Conservation (phyloP, 2,888 invertebrate genomes). For the Ypsolopha scabrella region DNA sequence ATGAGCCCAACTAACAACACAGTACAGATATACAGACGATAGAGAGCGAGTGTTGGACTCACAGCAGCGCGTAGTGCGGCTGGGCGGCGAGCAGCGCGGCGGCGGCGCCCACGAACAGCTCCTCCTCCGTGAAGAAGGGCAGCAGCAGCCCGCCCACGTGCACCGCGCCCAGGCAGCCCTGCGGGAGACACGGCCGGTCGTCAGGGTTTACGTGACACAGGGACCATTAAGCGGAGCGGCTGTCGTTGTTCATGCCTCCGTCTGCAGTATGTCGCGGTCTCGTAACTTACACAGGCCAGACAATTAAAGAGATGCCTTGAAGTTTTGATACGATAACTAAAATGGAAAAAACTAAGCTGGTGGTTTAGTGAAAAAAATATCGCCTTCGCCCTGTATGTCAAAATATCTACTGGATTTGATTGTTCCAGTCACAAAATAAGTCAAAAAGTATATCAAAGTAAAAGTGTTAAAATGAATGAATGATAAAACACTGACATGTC, state of each 20-base stretch:
- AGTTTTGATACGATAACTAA: too few relatives aligned
- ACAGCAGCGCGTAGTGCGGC: constrained; percentile 54
- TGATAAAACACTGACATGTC: too few relatives aligned
- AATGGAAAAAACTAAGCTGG: too few relatives aligned
- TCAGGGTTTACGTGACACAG: too few relatives aligned
- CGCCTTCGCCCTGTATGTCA: too few relatives aligned
- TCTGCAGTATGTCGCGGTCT: background rate
- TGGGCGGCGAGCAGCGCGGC: constrained; percentile 50
- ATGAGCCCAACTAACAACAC: background rate
- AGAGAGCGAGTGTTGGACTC: constrained; percentile 9
- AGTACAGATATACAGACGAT: background rate
- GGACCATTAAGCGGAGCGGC: too few relatives aligned
- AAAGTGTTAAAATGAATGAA: too few relatives aligned
- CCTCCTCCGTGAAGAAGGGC: constrained; percentile 84
- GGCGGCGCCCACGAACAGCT: constrained; percentile 74
- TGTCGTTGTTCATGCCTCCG: background rate
- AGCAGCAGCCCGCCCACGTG: constrained; percentile 85
- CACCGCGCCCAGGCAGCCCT: constrained; percentile 91
- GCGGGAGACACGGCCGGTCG: constrained; percentile 21
- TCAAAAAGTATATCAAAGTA: too few relatives aligned
- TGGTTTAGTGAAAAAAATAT: too few relatives aligned
- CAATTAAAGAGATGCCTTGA: too few relatives aligned
- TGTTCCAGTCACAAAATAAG: too few relatives aligned
- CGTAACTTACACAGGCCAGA: background rate
- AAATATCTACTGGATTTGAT: too few relatives aligned